These are phyloP conservation scores for Mythimna loreyi DNA, from an alignment of 2,888 invertebrate species.

Conservation along the genomic window DNA sequence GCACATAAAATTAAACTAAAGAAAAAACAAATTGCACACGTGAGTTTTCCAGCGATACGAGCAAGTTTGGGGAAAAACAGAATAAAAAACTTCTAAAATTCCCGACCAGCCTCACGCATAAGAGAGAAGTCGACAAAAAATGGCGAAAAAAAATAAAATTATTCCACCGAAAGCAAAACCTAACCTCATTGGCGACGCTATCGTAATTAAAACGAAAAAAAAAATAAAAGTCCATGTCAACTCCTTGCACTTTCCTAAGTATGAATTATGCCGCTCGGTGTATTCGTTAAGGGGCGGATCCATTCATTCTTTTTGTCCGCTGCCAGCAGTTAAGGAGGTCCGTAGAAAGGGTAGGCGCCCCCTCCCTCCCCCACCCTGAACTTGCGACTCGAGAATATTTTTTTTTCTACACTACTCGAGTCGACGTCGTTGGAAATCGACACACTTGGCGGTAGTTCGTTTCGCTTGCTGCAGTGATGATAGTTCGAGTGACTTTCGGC, in stretches of 20 bases:
- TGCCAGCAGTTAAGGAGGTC: constrained; percentile 89
- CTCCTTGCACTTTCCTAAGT: constrained; percentile 90
- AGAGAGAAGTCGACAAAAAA: constrained; percentile 39
- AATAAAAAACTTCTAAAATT: constrained; percentile 41
- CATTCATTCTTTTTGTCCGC: constrained; percentile 91
- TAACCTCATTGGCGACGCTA: constrained; percentile 72
- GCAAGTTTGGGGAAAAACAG: constrained; percentile 41
- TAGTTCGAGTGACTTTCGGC: constrained; percentile 87
- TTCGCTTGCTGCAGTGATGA: constrained; percentile 84
- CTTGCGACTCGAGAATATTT: constrained; percentile 90
- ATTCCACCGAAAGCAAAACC: constrained; percentile 57
- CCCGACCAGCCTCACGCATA: constrained; percentile 50
- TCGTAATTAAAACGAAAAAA: constrained; percentile 74
- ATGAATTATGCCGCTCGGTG: constrained; percentile 91
- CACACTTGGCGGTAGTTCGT: constrained; percentile 90
- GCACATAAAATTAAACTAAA: constrained; percentile 11
- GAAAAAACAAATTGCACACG: constrained; percentile 40
- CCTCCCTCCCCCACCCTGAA: constrained; percentile 79
- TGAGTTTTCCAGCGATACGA: constrained; percentile 45
- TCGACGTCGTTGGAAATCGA: constrained; percentile 88
- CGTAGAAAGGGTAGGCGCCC: constrained; percentile 74
- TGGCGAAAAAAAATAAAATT: constrained; percentile 46
- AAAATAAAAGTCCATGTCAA: constrained; percentile 83
- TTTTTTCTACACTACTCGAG: constrained; percentile 85
- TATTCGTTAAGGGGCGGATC: constrained; percentile 91